Percentiles rank a stretch among this genome's conserved stretches.
phyloP scores from a whole-genome alignment of 2,113 vertebrate genomes.

The Heptranchias perlo region DNA sequence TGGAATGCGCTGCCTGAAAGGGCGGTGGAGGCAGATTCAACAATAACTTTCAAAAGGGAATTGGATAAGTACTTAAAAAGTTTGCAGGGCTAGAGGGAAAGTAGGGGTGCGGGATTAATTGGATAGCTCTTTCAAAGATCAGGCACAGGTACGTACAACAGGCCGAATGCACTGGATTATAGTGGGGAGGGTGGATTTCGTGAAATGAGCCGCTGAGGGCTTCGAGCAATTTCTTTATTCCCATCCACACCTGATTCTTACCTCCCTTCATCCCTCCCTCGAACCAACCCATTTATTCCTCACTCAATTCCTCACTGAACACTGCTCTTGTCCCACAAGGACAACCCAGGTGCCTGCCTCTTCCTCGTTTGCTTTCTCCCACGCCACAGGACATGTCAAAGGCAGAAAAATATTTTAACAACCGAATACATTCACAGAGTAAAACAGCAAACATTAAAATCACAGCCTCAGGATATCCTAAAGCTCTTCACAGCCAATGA shows the following conservation, averaged over 20 bases:
- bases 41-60: neutral
- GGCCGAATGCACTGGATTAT: neutral
- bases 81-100: neutral
- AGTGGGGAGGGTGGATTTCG: no score
- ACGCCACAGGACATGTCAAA: neutral
- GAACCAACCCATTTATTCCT: neutral
- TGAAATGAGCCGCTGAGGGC: neutral
- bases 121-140: neutral
- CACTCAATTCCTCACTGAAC: no score
- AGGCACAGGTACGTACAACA: neutral
- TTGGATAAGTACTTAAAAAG: neutral
- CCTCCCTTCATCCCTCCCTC: neutral
- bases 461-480: no score
- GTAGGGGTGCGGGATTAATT: no score
- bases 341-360: neutral
- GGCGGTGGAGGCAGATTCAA: neutral
- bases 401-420: neutral
- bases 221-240: no score
- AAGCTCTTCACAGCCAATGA: neutral
- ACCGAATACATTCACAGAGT: no score
- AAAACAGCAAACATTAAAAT: no score
- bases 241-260: neutral
- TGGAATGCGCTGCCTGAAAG: no score
- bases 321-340: neutral
- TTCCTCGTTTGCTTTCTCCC: neutral